Base-by-base conservation (phyloP, 1,140 invertebrate species). In the Zaprionus inermis region DNA sequence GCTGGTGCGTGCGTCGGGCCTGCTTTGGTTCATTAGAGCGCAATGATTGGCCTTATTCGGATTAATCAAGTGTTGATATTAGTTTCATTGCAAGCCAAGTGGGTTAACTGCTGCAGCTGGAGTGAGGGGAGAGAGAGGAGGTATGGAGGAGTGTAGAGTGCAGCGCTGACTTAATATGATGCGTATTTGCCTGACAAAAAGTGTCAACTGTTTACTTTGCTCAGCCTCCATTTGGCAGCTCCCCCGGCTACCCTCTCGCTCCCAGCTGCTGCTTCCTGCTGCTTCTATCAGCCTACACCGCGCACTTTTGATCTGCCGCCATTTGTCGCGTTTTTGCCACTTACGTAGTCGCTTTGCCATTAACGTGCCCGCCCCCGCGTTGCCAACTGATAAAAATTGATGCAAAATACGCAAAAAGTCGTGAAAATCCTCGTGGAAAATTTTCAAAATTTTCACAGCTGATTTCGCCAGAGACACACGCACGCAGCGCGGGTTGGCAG, bases 401-500 rank as follows among this genome's bases (percentile, higher is more conserved):
- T 89, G 84, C 84, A 89, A 89, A 89, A 89, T 89, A 89, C 85
- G 84, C 84, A 89, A 84, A 91, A 91, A 91, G 82, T 88, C 82
- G 85, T 80, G 85, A 78, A 91, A 91, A 91, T 91, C 90, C 90
- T 91, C 90, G 90, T 91, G 90, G 90, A 91, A 91, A 88, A 91
- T 78, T 91, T 91, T 91, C 76, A 88, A 91, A 91, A 91, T 91
- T 91, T 91, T 91, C 81, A 88, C 90, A 91, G 90, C 90, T 91
- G 90, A 91, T 91, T 91, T 78, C 74, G 69, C 74, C 52, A 74
- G 73, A 79, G 79, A 61, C 63, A 71, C 66, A 32, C 55, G 49
- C 51, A 65, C 36, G 28, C 14, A 32, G 32, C n/a, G 9, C 64
- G 66, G 46, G 36, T 67, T 67, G 75, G 44, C 49, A 46, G 56